phyloP scores from a whole-genome alignment of 2,888 invertebrate genomes.

The Drosophila paranaensis region DNA sequence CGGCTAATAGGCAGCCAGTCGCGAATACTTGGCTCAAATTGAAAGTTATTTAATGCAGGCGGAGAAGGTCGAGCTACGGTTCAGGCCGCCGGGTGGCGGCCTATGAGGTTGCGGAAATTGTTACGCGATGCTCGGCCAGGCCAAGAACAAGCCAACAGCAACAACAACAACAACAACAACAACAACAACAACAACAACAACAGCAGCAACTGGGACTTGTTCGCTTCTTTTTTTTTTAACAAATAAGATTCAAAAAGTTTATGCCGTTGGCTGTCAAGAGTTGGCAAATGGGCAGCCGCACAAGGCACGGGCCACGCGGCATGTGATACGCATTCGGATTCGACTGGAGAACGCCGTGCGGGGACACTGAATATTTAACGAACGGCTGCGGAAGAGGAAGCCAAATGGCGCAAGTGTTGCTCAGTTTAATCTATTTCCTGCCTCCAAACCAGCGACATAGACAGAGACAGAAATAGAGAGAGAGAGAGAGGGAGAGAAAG shows the following conservation, averaged over 20 bases:
- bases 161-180: slow-evolving; percentile 30
- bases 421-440: slow-evolving; percentile 79
- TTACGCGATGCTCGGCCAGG: slow-evolving; percentile 63
- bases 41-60: slow-evolving; percentile 75
- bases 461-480: not conserved
- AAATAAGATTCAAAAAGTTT: slow-evolving; percentile 80
- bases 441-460: slow-evolving; percentile 16
- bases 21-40: slow-evolving; percentile 74
- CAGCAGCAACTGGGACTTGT: slow-evolving; percentile 26
- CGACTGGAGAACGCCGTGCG: slow-evolving; percentile 34
- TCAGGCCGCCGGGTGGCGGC: slow-evolving; percentile 32
- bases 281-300: slow-evolving; percentile 59
- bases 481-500: not conserved
- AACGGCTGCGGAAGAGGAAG: slow-evolving; percentile 71
- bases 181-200: slow-evolving; percentile 26
- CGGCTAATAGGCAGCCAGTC: slow-evolving; percentile 67
- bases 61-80: slow-evolving; percentile 18
- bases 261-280: slow-evolving; percentile 72
- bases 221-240: slow-evolving; percentile 34
- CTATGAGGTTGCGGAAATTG: slow-evolving; percentile 73
- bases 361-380: slow-evolving; percentile 70
- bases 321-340: slow-evolving; percentile 54
- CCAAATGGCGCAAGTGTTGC: slow-evolving; percentile 69
- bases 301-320: slow-evolving; percentile 24
- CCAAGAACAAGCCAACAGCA: slow-evolving; percentile 50